phyloP scores from a whole-genome alignment of 2,888 invertebrate genomes.

The Cloeon dipterum region DNA sequence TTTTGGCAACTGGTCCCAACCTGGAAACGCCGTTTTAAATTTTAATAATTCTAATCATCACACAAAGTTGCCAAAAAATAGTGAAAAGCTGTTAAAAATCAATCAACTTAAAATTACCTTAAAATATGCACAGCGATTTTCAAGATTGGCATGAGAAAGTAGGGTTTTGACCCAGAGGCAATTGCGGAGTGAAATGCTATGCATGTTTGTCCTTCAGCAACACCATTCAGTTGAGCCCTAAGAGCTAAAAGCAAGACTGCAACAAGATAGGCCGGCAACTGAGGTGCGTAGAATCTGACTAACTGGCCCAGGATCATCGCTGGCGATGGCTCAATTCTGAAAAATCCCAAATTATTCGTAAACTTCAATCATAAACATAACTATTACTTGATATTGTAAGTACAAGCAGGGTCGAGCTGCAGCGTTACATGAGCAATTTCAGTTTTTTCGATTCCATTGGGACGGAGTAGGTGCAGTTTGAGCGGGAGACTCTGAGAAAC shows the following conservation, averaged over 20 bases:
- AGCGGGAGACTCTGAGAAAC: conserved; percentile 27
- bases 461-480: conserved; percentile 28
- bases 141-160: conserved; percentile 25
- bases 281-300: conserved; percentile 36
- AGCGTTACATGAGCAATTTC: conserved; percentile 29
- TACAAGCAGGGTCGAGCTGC: conserved; percentile 43
- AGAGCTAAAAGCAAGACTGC: conserved; percentile 37
- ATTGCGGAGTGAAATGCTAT: conserved; percentile 31
- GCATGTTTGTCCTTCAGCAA: conserved; percentile 16
- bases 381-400: conserved; percentile 42
- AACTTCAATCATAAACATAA: too few species aligned
- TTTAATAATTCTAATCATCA: too few species aligned
- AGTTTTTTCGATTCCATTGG: conserved; percentile 18
- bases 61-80: too few species aligned
- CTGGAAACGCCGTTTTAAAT: too few species aligned
- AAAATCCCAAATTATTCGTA: too few species aligned
- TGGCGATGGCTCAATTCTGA: conserved; percentile 23
- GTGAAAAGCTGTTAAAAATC: background rate
- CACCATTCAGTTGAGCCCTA: conserved; percentile 22
- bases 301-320: conserved; percentile 35
- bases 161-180: conserved; percentile 32
- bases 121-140: conserved; percentile 22
- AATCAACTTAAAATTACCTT: conserved; percentile 18
- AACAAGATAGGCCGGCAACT: conserved; percentile 38
- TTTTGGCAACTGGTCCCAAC: background rate